Evolutionary conservation across 37 sponge, comb jelly and placozoan species (phyloP), one percentile per base, ranked within the genome.

Genomic region (Agelas oroides): DNA sequence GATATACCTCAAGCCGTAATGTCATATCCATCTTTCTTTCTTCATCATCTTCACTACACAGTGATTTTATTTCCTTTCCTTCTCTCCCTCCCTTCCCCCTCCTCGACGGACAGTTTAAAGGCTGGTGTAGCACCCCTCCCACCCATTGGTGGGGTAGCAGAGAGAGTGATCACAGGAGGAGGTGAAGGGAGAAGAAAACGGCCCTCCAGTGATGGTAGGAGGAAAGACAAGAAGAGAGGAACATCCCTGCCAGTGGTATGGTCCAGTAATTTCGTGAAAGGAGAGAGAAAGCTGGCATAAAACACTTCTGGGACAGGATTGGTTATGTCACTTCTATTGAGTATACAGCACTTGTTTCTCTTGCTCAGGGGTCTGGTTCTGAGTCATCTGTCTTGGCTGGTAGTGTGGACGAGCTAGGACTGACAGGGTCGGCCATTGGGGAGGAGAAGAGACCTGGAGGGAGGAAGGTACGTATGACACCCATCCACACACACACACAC

Each of bases 381-480:
- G n/a, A n/a, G 8, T 8, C n/a, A 67, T 5, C 62, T 27, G 27
- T 6, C 27, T n/a, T n/a, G n/a, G n/a, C n/a, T n/a, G 11, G 27
- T 61, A 3, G 8, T 54, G 28, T 12, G 24, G 79, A 71, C 8
- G 72, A 41, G 0, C 71, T 86, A 12, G 79, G 79, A 34, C 79
- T 86, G 19, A 78, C 63, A 28, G 86, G 86, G 14, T 77, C 78
- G 38, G 78, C 86, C 72, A 86, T 86, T 25, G 59, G 62, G 36
- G 82, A 88, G 59, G 75, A 39, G 61, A 83, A 73, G 65, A 73
- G 33, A 54, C 55, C 67, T 17, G 13, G 33, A 0, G 33, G 52
- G 36, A 52, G 54, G n/a, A 46, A 24, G 23, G 70, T 27, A 54
- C 8, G 8, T 46, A 46, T 46, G 46, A 12, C 3, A 3, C 46